Evolutionary conservation across 2,797 vertebrate genomes (phyloP).

Genomic region (Silurus lanzhouensis): DNA sequence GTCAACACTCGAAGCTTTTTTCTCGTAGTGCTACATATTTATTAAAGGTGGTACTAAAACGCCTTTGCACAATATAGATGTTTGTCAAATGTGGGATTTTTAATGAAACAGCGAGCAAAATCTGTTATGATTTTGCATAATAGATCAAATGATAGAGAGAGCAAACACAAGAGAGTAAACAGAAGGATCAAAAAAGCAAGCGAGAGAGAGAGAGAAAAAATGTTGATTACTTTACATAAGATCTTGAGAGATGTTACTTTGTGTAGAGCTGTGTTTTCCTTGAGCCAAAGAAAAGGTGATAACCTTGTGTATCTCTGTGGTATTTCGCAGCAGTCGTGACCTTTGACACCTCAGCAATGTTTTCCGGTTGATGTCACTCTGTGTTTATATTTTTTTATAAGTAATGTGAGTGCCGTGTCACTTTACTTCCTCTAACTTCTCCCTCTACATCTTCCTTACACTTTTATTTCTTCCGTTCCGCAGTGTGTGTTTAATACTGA

Average conservation of each 20-base stretch:
- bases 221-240: slow-evolving; percentile 4
- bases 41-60: no score
- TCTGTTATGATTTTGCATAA: slow-evolving; percentile 35
- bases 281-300: background rate
- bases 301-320: slow-evolving; percentile 17
- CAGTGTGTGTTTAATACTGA: slow-evolving; percentile 6
- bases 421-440: background rate
- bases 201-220: background rate
- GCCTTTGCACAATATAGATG: no score
- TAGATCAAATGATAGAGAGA: background rate
- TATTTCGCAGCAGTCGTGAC: slow-evolving; percentile 43
- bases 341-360: slow-evolving; percentile 55
- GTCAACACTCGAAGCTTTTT: no score
- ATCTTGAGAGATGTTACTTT: slow-evolving; percentile 26
- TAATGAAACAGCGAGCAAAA: slow-evolving; percentile 12
- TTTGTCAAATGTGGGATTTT: no score
- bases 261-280: slow-evolving; percentile 49
- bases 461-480: slow-evolving; percentile 10
- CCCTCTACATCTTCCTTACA: background rate
- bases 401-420: background rate
- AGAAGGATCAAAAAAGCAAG: slow-evolving; percentile 15
- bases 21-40: no score
- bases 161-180: background rate
- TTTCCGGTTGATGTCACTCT: slow-evolving; percentile 1
- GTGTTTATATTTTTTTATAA: slow-evolving; percentile 1